Evolutionary conservation across 2,113 vertebrate genomes (phyloP).

Genomic region (Protobothrops mucrosquamatus): DNA sequence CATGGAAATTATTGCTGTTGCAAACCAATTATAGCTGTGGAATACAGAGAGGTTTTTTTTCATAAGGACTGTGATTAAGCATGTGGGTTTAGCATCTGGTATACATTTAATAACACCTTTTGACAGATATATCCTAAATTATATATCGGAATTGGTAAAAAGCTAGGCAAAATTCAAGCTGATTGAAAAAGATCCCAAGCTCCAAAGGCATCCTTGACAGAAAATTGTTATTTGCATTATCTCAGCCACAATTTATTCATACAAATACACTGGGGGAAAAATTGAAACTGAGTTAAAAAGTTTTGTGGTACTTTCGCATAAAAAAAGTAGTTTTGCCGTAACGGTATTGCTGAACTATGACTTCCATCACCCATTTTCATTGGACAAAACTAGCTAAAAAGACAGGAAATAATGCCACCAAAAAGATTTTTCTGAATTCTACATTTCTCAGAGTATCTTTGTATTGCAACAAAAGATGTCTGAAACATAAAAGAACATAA

Average conservation of each 20-base stretch:
- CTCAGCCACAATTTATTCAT: neutral
- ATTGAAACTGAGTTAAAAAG: rapidly evolving
- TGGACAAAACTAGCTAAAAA: neutral
- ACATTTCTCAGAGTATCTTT: neutral
- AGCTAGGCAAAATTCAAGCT: neutral
- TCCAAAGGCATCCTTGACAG: neutral
- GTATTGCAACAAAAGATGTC: neutral
- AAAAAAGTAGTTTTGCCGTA: neutral
- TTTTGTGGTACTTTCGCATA: neutral
- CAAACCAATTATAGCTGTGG: neutral
- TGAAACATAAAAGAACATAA: constrained; percentile 22
- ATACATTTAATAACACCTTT: neutral
- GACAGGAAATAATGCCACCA: neutral
- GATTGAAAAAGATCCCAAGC: neutral
- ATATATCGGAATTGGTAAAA: neutral
- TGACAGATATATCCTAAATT: neutral
- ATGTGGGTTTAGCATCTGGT: neutral
- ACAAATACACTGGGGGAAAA: neutral
- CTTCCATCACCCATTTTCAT: neutral
- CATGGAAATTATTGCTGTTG: neutral
- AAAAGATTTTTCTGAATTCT: neutral
- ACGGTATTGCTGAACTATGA: neutral
- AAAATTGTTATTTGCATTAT: constrained; percentile 5
- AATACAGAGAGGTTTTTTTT: neutral
- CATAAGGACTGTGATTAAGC: neutral